phyloP scores from a whole-genome alignment of 2,888 invertebrate genomes.

The Oxycera nigricornis region DNA sequence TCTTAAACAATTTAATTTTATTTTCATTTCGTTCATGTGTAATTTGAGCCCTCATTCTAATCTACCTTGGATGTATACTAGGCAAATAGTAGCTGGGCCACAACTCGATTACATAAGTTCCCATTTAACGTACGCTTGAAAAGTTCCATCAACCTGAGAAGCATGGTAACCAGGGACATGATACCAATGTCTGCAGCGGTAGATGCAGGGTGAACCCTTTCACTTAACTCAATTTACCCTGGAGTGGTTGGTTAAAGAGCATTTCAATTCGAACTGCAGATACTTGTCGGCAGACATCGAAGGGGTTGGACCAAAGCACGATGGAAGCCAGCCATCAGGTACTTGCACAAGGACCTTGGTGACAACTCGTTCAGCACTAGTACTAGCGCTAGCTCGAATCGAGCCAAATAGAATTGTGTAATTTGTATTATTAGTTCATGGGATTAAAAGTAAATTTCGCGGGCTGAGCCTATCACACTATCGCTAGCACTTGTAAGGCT shows the following conservation, averaged over 20 bases:
- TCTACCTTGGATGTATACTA: neutral
- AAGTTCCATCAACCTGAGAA: neutral
- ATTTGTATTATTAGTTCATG: conserved; percentile 8
- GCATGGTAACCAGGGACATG: neutral
- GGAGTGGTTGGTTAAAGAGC: neutral
- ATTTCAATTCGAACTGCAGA: neutral
- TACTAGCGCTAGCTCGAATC: too few relatives aligned
- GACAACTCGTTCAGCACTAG: neutral
- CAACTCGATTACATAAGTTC: conserved; percentile 21
- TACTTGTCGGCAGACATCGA: neutral
- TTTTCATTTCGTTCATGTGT: conserved; percentile 30
- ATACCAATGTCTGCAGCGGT: neutral
- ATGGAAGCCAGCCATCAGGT: neutral
- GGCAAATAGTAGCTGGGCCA: neutral
- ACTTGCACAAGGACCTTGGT: neutral
- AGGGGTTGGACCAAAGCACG: neutral
- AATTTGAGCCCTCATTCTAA: conserved; percentile 31
- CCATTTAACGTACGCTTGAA: conserved; percentile 28
- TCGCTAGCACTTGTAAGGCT: neutral
- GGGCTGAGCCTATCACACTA: neutral
- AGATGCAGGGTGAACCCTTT: neutral
- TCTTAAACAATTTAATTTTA: conserved; percentile 15
- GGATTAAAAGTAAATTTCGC: conserved; percentile 15
- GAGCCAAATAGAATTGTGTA: neutral
- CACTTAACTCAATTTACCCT: conserved; percentile 8